Evolutionary conservation across 2,888 invertebrate species (phyloP).

Genomic region (Camponotus fellah): DNA sequence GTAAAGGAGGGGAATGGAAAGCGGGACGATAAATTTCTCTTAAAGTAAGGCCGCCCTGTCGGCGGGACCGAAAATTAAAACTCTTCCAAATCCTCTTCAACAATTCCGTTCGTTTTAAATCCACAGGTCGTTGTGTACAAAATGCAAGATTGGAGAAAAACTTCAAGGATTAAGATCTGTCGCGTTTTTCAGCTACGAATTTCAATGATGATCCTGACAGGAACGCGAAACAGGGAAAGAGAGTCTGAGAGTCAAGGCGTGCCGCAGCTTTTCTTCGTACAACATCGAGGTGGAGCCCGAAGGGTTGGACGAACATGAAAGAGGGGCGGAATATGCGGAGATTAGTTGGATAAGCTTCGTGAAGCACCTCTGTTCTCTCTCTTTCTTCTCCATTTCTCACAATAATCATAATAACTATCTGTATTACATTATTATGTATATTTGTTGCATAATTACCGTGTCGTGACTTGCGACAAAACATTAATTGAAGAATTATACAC

Average conservation of each 20-base stretch:
- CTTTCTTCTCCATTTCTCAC: constrained; percentile 14
- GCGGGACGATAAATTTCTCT: constrained; percentile 47
- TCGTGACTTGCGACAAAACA: not conserved
- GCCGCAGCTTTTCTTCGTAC: constrained; percentile 61
- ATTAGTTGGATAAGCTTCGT: constrained; percentile 55
- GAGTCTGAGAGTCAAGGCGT: constrained; percentile 61
- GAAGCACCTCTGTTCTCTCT: constrained; percentile 46
- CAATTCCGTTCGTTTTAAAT: constrained; percentile 56
- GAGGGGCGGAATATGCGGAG: constrained; percentile 51
- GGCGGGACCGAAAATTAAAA: constrained; percentile 55
- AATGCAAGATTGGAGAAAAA: constrained; percentile 53
- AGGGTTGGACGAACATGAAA: constrained; percentile 31
- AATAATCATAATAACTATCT: constrained; percentile 41
- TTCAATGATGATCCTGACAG: constrained; percentile 69
- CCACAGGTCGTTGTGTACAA: constrained; percentile 65
- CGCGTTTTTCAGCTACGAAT: constrained; percentile 55
- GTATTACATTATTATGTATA: constrained; percentile 7
- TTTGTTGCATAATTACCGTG: not conserved
- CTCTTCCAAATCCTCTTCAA: constrained; percentile 53
- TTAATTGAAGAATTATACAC: not conserved
- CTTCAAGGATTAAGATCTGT: constrained; percentile 53
- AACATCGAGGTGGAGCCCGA: constrained; percentile 56
- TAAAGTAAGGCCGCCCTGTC: constrained; percentile 54
- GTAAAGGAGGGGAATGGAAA: constrained; percentile 30
- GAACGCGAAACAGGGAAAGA: constrained; percentile 8